These are phyloP conservation scores for Caenorhabditis sulstoni DNA, from an alignment of 2,888 invertebrate species.

Conservation along the genomic window DNA sequence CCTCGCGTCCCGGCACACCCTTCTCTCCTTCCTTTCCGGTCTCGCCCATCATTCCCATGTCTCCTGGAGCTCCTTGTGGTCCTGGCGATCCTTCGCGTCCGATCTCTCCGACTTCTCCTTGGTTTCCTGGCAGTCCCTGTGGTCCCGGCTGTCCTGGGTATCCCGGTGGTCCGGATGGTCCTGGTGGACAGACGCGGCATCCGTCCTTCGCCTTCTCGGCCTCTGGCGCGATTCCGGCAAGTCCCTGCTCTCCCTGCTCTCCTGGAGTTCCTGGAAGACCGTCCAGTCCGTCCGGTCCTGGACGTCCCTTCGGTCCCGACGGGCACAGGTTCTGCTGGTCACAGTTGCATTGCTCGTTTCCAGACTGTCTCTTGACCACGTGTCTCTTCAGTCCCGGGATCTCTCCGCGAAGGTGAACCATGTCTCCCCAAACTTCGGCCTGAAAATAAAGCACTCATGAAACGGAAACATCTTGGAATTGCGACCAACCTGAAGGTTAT, in stretches of 20 bases:
- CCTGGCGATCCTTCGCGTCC: slow-evolving; percentile 82
- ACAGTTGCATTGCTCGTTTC: slow-evolving; percentile 64
- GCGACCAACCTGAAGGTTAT: slow-evolving; percentile 66
- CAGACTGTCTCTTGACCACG: slow-evolving; percentile 59
- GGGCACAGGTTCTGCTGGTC: slow-evolving; percentile 65
- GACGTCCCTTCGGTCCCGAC: slow-evolving; percentile 70
- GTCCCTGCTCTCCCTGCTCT: slow-evolving; percentile 66
- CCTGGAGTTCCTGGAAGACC: slow-evolving; percentile 75
- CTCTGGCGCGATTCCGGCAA: slow-evolving; percentile 62
- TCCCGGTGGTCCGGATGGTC: slow-evolving; percentile 69
- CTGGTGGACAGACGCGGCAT: slow-evolving; percentile 68
- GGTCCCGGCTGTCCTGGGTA: slow-evolving; percentile 77
- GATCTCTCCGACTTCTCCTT: slow-evolving; percentile 61
- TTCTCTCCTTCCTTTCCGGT: slow-evolving; percentile 69
- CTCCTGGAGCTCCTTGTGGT: slow-evolving; percentile 66
- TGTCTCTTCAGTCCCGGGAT: slow-evolving; percentile 50
- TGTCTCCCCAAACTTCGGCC: slow-evolving; percentile 69
- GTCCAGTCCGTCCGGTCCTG: slow-evolving; percentile 79
- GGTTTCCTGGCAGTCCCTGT: slow-evolving; percentile 81
- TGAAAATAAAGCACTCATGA: no score
- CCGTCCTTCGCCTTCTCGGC: slow-evolving; percentile 56
- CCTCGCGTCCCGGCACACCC: slow-evolving; percentile 80
- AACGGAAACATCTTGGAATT: no score
- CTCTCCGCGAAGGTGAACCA: slow-evolving; percentile 59
- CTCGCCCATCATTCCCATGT: slow-evolving; percentile 80